Evolutionary conservation across 2,113 vertebrate genomes (phyloP).

Genomic region (Macquaria ambigua): DNA sequence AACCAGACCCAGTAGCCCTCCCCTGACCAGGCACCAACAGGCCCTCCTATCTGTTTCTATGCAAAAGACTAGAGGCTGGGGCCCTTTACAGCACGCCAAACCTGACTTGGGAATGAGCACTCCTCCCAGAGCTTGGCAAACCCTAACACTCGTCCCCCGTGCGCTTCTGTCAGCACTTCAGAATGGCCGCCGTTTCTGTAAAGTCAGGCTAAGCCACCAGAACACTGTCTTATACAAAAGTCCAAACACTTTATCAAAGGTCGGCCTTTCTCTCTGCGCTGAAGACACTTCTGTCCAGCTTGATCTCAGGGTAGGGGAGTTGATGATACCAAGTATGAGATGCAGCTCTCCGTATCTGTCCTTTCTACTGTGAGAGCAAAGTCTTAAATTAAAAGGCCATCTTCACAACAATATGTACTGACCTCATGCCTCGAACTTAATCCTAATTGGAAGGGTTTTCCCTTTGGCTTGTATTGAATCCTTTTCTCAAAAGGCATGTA

Average conservation of each 20-base stretch:
- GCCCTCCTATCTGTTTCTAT: conserved; percentile 85
- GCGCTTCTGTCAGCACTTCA: conserved; percentile 62
- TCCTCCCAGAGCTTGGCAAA: conserved; percentile 59
- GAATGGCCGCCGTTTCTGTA: conserved; percentile 57
- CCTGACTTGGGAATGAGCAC: conserved; percentile 64
- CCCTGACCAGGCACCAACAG: conserved; percentile 70
- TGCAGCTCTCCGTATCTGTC: conserved; percentile 74
- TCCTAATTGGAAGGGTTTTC: conserved; percentile 58
- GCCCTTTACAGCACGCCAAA: conserved; percentile 74
- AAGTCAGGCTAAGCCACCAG: conserved; percentile 64
- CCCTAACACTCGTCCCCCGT: conserved; percentile 37
- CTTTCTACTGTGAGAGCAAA: conserved; percentile 76
- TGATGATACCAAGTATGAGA: conserved; percentile 64
- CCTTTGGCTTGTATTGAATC: conserved; percentile 53
- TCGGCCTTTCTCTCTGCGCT: conserved; percentile 70
- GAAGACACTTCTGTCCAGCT: conserved; percentile 77
- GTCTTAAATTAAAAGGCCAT: conserved; percentile 68
- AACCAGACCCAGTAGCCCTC: conserved; percentile 75
- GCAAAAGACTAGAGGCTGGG: conserved; percentile 83
- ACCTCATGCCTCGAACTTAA: conserved; percentile 66
- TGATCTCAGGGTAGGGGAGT: conserved; percentile 84
- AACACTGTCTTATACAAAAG: conserved; percentile 71
- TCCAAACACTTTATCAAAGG: conserved; percentile 63
- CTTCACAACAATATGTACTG: conserved; percentile 55
- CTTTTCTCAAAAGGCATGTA: conserved; percentile 52